phyloP scores from a whole-genome alignment of 2,113 vertebrate genomes.

The Cyphomyrus plagiostoma region DNA sequence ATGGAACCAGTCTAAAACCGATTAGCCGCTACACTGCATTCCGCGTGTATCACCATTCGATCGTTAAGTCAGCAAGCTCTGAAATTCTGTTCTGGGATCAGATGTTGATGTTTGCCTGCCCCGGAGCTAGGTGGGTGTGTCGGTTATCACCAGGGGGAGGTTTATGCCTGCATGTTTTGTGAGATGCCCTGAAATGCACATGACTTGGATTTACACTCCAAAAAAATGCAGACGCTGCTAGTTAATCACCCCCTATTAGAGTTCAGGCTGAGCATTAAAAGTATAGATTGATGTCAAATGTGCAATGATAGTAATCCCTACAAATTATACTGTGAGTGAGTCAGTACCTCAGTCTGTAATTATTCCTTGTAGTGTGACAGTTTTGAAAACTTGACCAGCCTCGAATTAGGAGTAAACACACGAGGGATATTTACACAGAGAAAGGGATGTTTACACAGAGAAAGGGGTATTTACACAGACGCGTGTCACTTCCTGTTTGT shows the following conservation, averaged over 20 bases:
- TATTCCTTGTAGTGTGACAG: neutral
- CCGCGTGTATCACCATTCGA: too few species aligned
- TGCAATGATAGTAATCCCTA: constrained; percentile 1
- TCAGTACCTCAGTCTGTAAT: neutral
- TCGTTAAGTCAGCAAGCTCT: neutral
- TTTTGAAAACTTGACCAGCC: neutral
- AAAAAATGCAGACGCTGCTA: neutral
- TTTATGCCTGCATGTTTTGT: neutral
- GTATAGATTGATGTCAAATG: neutral
- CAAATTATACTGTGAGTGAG: neutral
- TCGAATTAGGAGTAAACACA: neutral
- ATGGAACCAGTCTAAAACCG: neutral
- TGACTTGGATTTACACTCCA: neutral
- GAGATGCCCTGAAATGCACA: neutral
- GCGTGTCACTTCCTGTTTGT: neutral
- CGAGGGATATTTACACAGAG: neutral
- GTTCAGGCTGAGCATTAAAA: neutral
- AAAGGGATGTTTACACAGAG: neutral
- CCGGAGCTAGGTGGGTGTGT: neutral
- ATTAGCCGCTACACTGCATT: too few species aligned
- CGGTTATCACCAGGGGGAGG: neutral
- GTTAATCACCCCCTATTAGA: neutral
- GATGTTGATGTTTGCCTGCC: neutral
- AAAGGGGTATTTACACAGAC: neutral
- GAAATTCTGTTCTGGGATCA: neutral